Percentiles rank a stretch among this genome's conserved stretches.
phyloP scores from a whole-genome alignment of 2,888 invertebrate genomes.

The Nemoura dubitans region DNA sequence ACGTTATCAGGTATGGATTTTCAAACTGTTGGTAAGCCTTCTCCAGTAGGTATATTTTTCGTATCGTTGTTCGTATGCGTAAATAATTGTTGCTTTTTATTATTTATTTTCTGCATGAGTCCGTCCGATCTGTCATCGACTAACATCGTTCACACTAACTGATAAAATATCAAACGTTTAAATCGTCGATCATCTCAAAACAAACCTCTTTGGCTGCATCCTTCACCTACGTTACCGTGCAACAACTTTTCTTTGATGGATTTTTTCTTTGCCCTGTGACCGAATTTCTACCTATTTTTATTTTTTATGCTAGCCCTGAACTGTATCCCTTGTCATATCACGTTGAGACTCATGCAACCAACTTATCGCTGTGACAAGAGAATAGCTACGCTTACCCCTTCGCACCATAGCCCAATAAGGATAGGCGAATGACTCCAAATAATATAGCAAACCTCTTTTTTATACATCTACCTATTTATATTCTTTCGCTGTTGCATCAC shows the following conservation, averaged over 20 bases:
- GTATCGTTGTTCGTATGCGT: slow-evolving; percentile 8
- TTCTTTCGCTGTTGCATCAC: not conserved
- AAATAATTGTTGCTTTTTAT: slow-evolving; percentile 4
- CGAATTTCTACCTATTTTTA: not conserved
- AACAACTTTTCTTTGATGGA: not conserved
- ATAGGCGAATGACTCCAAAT: not conserved
- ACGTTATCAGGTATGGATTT: slow-evolving; percentile 51
- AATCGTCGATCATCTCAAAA: not conserved
- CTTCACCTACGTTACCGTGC: not conserved
- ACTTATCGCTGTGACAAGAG: not conserved
- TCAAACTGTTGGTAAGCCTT: slow-evolving; percentile 46
- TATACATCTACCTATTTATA: not conserved
- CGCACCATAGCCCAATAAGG: not conserved
- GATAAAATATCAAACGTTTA: not conserved
- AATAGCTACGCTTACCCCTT: not conserved
- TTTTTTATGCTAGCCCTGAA: not conserved
- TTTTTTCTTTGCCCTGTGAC: not conserved
- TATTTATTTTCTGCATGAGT: slow-evolving; percentile 1
- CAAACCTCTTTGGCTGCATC: not conserved
- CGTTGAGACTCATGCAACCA: not conserved
- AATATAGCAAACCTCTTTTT: not conserved
- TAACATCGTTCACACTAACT: slow-evolving; percentile 22
- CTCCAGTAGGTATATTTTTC: slow-evolving; percentile 46
- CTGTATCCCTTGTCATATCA: not conserved
- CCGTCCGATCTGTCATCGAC: not conserved